These are phyloP conservation scores for Tetragnatha versicolor DNA, from an alignment of 1,140 invertebrate genomes.

Conservation along the genomic window DNA sequence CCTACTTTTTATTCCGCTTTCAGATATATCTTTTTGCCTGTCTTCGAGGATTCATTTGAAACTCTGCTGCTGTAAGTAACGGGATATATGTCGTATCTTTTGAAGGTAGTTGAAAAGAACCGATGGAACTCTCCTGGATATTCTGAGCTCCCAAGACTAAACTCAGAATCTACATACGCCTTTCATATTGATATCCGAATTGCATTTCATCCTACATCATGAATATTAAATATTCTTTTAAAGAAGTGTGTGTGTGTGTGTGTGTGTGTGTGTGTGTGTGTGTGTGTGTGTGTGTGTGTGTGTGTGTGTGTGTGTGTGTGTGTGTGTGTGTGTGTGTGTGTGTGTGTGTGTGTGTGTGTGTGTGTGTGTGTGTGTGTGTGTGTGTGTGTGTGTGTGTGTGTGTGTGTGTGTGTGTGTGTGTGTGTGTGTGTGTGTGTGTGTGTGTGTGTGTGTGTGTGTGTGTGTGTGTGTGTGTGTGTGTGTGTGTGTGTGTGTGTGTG, in stretches of 20 bases:
- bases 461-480: background rate
- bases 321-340: background rate
- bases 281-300: constrained; percentile 23
- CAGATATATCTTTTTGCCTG: too few species aligned
- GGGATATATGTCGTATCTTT: constrained; percentile 4
- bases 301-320: constrained; percentile 4
- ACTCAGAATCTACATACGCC: too few species aligned
- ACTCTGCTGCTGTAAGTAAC: constrained; percentile 3
- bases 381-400: background rate
- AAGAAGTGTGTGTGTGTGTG: background rate
- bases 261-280: constrained; percentile 23
- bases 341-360: background rate
- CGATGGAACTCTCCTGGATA: too few species aligned
- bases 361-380: background rate
- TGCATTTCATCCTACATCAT: too few species aligned
- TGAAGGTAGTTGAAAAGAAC: background rate
- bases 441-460: background rate
- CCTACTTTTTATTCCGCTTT: too few species aligned
- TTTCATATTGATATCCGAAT: too few species aligned
- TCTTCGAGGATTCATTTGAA: constrained; percentile 9
- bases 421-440: background rate
- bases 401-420: background rate
- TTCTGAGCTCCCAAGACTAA: too few species aligned
- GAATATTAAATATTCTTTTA: too few species aligned
- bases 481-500: background rate